Evolutionary conservation across 1,140 invertebrate genomes (phyloP).

Genomic region (Drosophila cardini): DNA sequence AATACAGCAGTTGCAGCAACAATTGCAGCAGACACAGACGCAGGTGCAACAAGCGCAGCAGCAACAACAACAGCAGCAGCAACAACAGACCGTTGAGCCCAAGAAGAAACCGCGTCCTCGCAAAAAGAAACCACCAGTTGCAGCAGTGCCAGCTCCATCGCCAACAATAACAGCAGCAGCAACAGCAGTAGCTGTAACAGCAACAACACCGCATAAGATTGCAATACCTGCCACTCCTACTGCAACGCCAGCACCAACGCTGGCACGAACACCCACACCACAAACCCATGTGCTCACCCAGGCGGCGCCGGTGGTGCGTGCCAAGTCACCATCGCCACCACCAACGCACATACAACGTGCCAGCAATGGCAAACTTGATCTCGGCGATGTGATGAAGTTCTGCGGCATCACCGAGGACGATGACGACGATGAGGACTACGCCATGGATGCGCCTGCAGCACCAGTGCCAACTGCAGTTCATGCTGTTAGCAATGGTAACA

Average conservation of each 20-base stretch:
- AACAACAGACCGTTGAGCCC: conserved; percentile 41
- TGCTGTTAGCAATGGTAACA: conserved; percentile 1
- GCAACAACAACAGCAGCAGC: conserved; percentile 57
- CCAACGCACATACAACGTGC: conserved; percentile 72
- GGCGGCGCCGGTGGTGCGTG: conserved; percentile 27
- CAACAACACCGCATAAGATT: conserved; percentile 42
- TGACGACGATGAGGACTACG: conserved; percentile 78
- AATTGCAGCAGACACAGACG: conserved; percentile 68
- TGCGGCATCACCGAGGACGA: conserved; percentile 84
- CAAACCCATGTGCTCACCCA: conserved; percentile 33
- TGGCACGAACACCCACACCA: conserved; percentile 39
- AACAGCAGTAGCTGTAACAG: not conserved
- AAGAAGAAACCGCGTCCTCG: conserved; percentile 80
- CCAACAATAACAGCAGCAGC: conserved; percentile 11
- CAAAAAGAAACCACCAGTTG: conserved; percentile 61
- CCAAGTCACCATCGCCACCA: conserved; percentile 72
- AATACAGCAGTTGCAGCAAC: conserved; percentile 71
- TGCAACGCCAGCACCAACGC: conserved; percentile 14
- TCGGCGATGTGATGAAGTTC: conserved; percentile 87
- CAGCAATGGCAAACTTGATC: conserved; percentile 85
- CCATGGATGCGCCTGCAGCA: conserved; percentile 56
- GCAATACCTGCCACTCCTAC: conserved; percentile 40
- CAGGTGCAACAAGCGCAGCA: conserved; percentile 73
- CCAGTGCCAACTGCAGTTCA: conserved; percentile 21
- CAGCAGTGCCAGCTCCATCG: conserved; percentile 17